A percentile compares a stretch with the other conserved stretches of the same genome.
Evolutionary conservation across 1,140 invertebrate species (phyloP).

Genomic region (Zeugodacus cucurbitae): DNA sequence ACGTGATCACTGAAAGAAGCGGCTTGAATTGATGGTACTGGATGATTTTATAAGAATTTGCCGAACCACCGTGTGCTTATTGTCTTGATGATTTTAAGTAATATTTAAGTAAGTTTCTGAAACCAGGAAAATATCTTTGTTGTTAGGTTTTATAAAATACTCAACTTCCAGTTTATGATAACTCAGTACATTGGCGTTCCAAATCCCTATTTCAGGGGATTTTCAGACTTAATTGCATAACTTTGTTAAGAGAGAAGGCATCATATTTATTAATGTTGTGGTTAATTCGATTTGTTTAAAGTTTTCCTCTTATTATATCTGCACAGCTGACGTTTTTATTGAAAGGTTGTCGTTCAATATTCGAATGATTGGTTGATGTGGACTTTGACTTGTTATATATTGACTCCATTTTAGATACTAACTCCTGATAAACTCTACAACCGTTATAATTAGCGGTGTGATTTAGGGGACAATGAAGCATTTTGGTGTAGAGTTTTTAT

Average conservation of each 20-base stretch:
- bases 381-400: background rate
- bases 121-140: background rate
- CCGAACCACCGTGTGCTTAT: too few relatives aligned
- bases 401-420: background rate
- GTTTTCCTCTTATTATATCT: background rate
- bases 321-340: background rate
- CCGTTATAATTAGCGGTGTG: constrained; percentile 12
- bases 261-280: constrained; percentile 23
- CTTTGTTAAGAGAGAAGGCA: constrained; percentile 9
- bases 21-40: too few relatives aligned
- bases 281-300: constrained; percentile 40
- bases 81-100: too few relatives aligned
- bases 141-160: background rate
- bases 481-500: background rate
- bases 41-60: too few relatives aligned
- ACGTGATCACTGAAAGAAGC: too few relatives aligned
- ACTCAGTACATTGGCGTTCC: background rate
- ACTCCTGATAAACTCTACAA: background rate
- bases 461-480: background rate
- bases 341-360: background rate
- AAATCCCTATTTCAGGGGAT: constrained; percentile 3
- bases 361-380: background rate
- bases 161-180: too few relatives aligned
- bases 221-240: constrained; percentile 23
- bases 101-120: background rate